Evolutionary conservation across 2,888 invertebrate species (phyloP), one percentile per base, ranked within the genome.

Genomic region (Electrophaes corylata): DNA sequence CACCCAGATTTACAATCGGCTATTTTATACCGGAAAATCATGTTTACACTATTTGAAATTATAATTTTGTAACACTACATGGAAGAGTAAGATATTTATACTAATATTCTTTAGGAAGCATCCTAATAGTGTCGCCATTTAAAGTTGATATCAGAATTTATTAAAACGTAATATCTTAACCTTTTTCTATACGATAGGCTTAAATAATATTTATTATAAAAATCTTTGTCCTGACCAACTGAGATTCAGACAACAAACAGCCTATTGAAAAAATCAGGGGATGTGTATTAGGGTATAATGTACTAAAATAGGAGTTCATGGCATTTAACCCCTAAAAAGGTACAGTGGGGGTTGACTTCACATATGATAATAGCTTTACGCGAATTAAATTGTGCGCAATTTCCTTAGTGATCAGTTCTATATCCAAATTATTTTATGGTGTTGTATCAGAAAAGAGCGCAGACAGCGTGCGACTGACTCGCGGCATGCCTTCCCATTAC

Each of bases 401-500:
- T n/a, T n/a, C n/a, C n/a, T n/a, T n/a, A n/a, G n/a, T n/a, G n/a
- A n/a, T n/a, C n/a, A n/a, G n/a, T n/a, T 66, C 78, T 76, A 76
- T 4, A 76, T 76, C 73, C 77, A 75, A 75, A 76, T 76, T 74
- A 76, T 73, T 73, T 77, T 74, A 71, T 72, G 67, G 74, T 66
- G 55, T 51, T 47, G 51, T 47, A 59, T 55, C 55, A 39, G 39
- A 70, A 35, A 62, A 62, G 66, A 65, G 61, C 57, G 68, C 61
- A 73, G 83, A 84, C 81, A 84, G 81, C 84, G 84, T 84, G 85
- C 78, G 85, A 85, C 81, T 82, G 75, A 62, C 61, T 64, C 66
- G 65, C 68, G 72, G 76, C 75, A 83, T 83, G 76, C 77, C 81
- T 84, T 84, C 81, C 83, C 83, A 86, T 86, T 85, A 83, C 75